Conservation (phyloP, 2,888 invertebrate species). For the Philaethria dido region DNA sequence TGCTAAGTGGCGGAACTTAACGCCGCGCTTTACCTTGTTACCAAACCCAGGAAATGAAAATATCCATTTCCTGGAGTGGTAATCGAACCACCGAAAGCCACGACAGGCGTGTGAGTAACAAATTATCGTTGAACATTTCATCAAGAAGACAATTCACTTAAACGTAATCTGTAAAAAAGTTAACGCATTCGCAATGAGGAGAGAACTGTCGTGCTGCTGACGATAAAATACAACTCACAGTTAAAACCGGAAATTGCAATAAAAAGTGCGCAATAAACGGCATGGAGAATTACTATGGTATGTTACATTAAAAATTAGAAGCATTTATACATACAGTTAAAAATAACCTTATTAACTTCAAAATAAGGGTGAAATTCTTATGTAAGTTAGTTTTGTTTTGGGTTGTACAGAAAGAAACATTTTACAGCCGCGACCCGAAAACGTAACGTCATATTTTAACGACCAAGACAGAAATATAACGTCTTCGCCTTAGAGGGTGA, state of each 20-base stretch:
- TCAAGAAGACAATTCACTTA: conserved; percentile 1
- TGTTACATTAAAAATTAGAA: conserved; percentile 14
- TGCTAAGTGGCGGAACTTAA: no score
- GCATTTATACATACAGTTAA: neutral
- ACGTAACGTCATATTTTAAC: conserved; percentile 37
- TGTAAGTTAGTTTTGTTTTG: conserved; percentile 6
- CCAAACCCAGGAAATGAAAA: no score
- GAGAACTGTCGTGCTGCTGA: conserved; percentile 19
- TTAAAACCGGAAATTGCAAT: conserved; percentile 35
- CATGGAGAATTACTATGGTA: conserved; percentile 16
- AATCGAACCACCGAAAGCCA: no score
- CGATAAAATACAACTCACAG: conserved; percentile 32
- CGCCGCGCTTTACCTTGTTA: no score
- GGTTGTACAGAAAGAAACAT: conserved; percentile 15
- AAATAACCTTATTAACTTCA: neutral
- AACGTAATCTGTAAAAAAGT: conserved; percentile 9
- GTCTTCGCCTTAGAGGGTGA: conserved; percentile 13
- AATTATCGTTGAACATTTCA: neutral
- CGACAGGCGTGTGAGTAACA: neutral
- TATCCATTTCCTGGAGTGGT: no score
- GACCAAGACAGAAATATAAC: conserved; percentile 25
- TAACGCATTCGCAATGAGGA: conserved; percentile 17
- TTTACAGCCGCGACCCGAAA: conserved; percentile 33
- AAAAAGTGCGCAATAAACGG: conserved; percentile 35
- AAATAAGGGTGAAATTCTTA: conserved; percentile 7